Percentiles rank a stretch among this genome's conserved stretches.
Conservation (phyloP, 2,888 invertebrate species). For the Microdon myrmicae region DNA sequence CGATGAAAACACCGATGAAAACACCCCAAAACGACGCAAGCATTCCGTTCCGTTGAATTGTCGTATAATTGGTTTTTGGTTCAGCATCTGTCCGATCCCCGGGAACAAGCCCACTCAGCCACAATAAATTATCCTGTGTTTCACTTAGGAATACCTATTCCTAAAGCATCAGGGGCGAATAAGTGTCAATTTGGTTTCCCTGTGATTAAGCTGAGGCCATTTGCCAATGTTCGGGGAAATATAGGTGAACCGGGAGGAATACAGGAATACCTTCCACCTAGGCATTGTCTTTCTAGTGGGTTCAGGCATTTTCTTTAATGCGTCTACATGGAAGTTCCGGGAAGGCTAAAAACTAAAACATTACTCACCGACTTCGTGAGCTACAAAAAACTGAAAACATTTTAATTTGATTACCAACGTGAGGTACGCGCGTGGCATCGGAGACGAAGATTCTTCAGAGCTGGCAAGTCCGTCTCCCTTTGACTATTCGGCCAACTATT, state of each 20-base stretch:
- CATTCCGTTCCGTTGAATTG: neutral
- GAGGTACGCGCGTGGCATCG: slow-evolving; percentile 1
- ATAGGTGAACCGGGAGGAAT: neutral
- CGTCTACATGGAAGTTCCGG: slow-evolving; percentile 4
- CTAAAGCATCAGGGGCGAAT: neutral
- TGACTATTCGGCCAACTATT: neutral
- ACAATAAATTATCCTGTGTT: slow-evolving; percentile 4
- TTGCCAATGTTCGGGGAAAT: neutral
- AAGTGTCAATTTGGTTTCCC: slow-evolving; percentile 4
- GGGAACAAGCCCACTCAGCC: neutral
- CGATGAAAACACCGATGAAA: neutral
- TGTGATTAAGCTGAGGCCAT: slow-evolving; percentile 4
- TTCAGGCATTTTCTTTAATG: neutral
- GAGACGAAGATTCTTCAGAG: neutral
- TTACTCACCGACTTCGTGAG: slow-evolving; percentile 11
- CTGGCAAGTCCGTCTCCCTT: neutral
- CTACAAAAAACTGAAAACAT: slow-evolving; percentile 11
- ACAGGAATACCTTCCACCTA: slow-evolving; percentile 12
- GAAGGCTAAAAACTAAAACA: slow-evolving; percentile 7
- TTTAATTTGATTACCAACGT: slow-evolving; percentile 16
- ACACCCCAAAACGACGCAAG: neutral
- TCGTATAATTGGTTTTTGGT: neutral
- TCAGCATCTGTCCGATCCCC: neutral
- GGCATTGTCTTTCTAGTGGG: slow-evolving; percentile 9
- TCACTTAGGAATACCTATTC: no score